These are phyloP conservation scores for Rhipidura dahli DNA, from an alignment of 2,113 vertebrate species.

Conservation along the genomic window DNA sequence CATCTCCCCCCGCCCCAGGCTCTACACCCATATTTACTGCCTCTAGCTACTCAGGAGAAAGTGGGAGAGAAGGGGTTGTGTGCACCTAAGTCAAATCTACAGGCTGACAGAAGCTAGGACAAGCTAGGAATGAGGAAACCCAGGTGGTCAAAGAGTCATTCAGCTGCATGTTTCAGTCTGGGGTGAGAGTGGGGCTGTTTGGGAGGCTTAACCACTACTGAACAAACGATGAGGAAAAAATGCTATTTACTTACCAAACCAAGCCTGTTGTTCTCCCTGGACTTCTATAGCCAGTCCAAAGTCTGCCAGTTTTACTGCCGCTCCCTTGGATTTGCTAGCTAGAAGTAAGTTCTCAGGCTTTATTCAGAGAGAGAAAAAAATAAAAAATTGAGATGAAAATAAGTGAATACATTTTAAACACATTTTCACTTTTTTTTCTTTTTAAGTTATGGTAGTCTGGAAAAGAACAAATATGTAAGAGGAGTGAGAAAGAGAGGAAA, in stretches of 20 bases:
- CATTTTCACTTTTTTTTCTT: not conserved
- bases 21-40: not conserved
- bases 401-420: constrained; percentile 6
- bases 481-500: not conserved
- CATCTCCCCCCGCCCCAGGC: not conserved
- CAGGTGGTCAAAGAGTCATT: not conserved
- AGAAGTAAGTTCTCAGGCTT: constrained; percentile 97
- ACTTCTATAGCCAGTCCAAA: constrained; percentile 97
- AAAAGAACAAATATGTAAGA: not conserved
- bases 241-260: constrained; percentile 88
- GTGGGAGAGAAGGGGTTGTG: not conserved
- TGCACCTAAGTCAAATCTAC: not conserved
- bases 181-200: not conserved
- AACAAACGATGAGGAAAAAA: not conserved
- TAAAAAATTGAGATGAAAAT: constrained; percentile 34
- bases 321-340: constrained; percentile 96
- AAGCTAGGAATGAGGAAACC: not conserved
- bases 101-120: not conserved
- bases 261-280: constrained; percentile 96
- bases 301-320: constrained; percentile 95
- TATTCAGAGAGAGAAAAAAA: constrained; percentile 41
- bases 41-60: not conserved
- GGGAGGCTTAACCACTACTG: not conserved
- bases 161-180: not conserved
- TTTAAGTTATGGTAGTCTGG: not conserved